These are phyloP conservation scores for Equus quagga DNA, from an alignment of 2,113 vertebrate species.

Conservation along the genomic window DNA sequence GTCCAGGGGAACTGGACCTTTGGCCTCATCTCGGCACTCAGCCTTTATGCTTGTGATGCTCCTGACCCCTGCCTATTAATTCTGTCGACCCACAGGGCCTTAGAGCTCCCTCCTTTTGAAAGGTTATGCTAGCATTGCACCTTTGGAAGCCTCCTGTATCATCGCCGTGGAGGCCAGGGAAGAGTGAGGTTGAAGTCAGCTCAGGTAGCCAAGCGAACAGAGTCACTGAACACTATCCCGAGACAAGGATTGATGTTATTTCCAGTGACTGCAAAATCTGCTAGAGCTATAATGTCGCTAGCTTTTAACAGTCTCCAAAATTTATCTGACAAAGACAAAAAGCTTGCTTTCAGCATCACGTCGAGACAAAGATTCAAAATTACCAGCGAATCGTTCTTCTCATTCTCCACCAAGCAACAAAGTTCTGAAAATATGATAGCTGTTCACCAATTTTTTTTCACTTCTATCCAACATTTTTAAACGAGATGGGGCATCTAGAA, in stretches of 20 bases:
- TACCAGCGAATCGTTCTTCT: conserved; percentile 69
- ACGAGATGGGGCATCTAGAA: background rate
- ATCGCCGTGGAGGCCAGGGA: background rate
- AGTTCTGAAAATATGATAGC: conserved; percentile 73
- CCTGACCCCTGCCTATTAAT: background rate
- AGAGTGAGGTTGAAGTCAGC: background rate
- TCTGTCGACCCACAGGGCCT: background rate
- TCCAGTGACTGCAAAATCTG: conserved; percentile 70
- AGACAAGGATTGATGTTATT: conserved; percentile 69
- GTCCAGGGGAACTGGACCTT: background rate
- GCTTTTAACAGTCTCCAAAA: conserved; percentile 74
- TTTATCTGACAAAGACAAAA: conserved; percentile 77
- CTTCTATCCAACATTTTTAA: background rate
- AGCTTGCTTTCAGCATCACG: conserved; percentile 73
- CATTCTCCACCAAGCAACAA: conserved; percentile 47
- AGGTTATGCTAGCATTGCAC: background rate
- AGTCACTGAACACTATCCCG: background rate
- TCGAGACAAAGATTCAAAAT: conserved; percentile 80
- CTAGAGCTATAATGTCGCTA: conserved; percentile 57
- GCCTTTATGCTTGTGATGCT: conserved; percentile 14
- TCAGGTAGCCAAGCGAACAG: background rate
- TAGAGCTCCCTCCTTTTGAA: background rate
- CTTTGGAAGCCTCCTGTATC: background rate
- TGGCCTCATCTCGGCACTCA: background rate
- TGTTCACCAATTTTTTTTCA: background rate